A percentile compares a stretch with the other conserved stretches of the same genome.
Conservation (phyloP, 2,797 vertebrate genomes). For the Lutjanus argentimaculatus region DNA sequence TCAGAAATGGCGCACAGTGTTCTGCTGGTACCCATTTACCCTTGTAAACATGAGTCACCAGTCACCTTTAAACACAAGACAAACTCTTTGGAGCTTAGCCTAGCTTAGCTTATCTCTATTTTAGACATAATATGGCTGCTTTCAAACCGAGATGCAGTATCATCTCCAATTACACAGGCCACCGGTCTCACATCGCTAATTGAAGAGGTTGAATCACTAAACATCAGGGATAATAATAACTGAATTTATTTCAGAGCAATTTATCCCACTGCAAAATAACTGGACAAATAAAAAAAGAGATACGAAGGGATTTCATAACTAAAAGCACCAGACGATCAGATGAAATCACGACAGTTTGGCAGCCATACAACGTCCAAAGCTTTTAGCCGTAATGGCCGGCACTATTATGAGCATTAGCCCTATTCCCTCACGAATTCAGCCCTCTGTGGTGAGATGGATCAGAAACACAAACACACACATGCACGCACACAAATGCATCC, state of each 20-base stretch:
- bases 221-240: slow-evolving; percentile 60
- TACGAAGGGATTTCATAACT: slow-evolving; percentile 72
- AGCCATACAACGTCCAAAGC: slow-evolving; percentile 71
- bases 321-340: slow-evolving; percentile 81
- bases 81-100: slow-evolving; percentile 21
- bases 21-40: slow-evolving; percentile 28
- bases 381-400: slow-evolving; percentile 80
- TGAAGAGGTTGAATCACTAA: slow-evolving; percentile 76
- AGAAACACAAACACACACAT: slow-evolving; percentile 59
- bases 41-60: slow-evolving; percentile 37
- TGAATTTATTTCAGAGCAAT: slow-evolving; percentile 76
- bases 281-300: slow-evolving; percentile 63
- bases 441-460: slow-evolving; percentile 69
- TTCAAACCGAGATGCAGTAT: slow-evolving; percentile 35
- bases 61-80: slow-evolving; percentile 28
- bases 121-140: slow-evolving; percentile 39
- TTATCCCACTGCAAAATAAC: slow-evolving; percentile 71
- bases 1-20: slow-evolving; percentile 14
- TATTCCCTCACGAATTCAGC: slow-evolving; percentile 77
- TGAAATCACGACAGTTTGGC: slow-evolving; percentile 77
- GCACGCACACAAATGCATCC: slow-evolving; percentile 56
- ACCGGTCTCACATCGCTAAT: slow-evolving; percentile 68
- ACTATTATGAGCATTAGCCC: slow-evolving; percentile 83
- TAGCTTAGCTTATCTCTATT: slow-evolving; percentile 29
- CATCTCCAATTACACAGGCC: slow-evolving; percentile 66